Percentiles rank a stretch among this genome's conserved stretches.
These are phyloP conservation scores for Drosophila paranaensis DNA, from an alignment of 2,888 invertebrate genomes.

Conservation along the genomic window DNA sequence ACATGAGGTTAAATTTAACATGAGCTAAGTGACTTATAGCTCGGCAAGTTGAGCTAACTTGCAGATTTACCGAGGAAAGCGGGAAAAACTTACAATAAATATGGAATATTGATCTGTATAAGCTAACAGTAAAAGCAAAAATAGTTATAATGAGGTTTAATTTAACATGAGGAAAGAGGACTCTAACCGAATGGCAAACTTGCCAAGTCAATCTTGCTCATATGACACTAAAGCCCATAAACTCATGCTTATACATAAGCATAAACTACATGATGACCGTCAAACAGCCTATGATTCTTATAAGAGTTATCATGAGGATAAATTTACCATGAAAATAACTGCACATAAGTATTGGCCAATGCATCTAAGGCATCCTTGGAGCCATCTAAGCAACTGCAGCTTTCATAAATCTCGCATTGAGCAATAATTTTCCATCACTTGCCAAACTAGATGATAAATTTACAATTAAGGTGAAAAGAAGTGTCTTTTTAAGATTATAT, in stretches of 20 bases:
- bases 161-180: background rate
- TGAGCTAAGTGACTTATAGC: too few species aligned
- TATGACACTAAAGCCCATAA: background rate
- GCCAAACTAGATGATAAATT: slow-evolving; percentile 7
- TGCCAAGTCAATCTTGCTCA: background rate
- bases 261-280: too few species aligned
- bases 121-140: background rate
- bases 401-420: background rate
- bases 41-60: too few species aligned
- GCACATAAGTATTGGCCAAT: background rate
- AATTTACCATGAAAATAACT: background rate
- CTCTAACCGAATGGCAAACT: background rate
- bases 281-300: background rate
- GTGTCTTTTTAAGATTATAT: slow-evolving; percentile 8
- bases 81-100: background rate
- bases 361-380: background rate
- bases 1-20: background rate
- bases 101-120: background rate
- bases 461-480: slow-evolving; percentile 10
- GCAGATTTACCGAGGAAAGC: too few species aligned
- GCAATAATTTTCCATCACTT: background rate
- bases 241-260: too few species aligned
- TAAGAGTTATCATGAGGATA: background rate
- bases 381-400: background rate
- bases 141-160: background rate